These are phyloP conservation scores for Spialia ferax DNA, from an alignment of 2,888 invertebrate species.

Conservation along the genomic window DNA sequence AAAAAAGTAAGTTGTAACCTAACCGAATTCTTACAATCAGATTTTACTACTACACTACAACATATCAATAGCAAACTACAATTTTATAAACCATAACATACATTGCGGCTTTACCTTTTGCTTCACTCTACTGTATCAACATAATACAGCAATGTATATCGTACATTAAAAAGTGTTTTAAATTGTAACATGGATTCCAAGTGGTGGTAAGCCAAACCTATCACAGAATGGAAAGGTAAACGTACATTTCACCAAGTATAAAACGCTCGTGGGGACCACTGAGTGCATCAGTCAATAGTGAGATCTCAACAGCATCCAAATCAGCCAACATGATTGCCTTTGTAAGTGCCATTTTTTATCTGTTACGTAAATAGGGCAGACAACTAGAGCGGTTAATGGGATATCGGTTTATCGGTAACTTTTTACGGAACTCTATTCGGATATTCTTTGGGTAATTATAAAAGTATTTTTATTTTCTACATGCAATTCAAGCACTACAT, in stretches of 20 bases:
- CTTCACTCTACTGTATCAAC: background rate
- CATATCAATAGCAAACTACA: constrained; percentile 17
- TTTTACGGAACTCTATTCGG: no score
- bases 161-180: background rate
- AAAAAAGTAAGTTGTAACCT: constrained; percentile 53
- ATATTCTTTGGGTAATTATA: background rate
- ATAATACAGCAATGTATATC: constrained; percentile 51
- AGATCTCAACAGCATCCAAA: constrained; percentile 70
- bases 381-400: constrained; percentile 12
- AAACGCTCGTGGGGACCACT: constrained; percentile 69
- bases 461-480: background rate
- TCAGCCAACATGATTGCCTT: constrained; percentile 82
- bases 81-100: constrained; percentile 28
- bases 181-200: background rate
- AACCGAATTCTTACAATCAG: constrained; percentile 59
- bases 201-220: constrained; percentile 63
- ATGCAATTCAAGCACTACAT: background rate
- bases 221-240: constrained; percentile 81
- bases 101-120: constrained; percentile 50
- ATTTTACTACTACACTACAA: constrained; percentile 42
- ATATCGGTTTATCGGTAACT: constrained; percentile 3
- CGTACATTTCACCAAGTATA: constrained; percentile 83
- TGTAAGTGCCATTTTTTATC: constrained; percentile 66
- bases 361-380: constrained; percentile 32
- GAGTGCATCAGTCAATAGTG: constrained; percentile 74